Evolutionary conservation across 2,888 invertebrate species (phyloP), one percentile per base, ranked within the genome.

Genomic region (Lamproptera curius): DNA sequence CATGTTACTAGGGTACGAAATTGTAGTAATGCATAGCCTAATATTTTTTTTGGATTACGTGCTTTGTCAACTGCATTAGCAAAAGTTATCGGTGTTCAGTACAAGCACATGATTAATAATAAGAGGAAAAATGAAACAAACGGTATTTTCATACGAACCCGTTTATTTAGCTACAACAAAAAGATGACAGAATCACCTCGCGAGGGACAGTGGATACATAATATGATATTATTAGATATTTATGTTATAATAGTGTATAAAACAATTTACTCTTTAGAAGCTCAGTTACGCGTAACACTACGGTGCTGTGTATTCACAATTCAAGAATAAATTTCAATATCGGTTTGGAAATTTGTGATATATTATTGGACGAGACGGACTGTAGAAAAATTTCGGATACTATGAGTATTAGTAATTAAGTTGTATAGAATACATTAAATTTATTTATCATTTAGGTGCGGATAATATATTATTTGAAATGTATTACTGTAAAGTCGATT

Each of bases 261-360:
- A 85, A 85, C 84, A 86, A 85, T 76, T 67, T 62, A 73, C 70
- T 63, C 62, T 73, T 76, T 79, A 74, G 75, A 86, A 86, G 86
- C 86, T 86, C 86, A 70, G 84, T 83, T 85, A 84, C 81, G 83
- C 84, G 76, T 85, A 86, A 77, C 78, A 85, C 86, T 86, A 86
- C 86, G 59, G 86, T 86, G 85, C 84, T 67, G 76, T 80, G 71
- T 83, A 81, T 80, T 80, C 82, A 85, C 84, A 84, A 64, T 67
- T 54, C 56, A 53, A 59, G 55, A 54, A 55, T 58, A 54, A 58
- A 46, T 43, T 60, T 76, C 68, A 78, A 77, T 75, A 67, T 77
- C 76, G 76, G 74, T 73, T 76, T 76, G 78, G 70, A 66, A 75
- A 65, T 46, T 42, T 40, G 5, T 44, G n/a, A n/a, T n/a, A n/a